phyloP scores from a whole-genome alignment of 2,113 vertebrate species.

The Pomatostomus ruficeps region DNA sequence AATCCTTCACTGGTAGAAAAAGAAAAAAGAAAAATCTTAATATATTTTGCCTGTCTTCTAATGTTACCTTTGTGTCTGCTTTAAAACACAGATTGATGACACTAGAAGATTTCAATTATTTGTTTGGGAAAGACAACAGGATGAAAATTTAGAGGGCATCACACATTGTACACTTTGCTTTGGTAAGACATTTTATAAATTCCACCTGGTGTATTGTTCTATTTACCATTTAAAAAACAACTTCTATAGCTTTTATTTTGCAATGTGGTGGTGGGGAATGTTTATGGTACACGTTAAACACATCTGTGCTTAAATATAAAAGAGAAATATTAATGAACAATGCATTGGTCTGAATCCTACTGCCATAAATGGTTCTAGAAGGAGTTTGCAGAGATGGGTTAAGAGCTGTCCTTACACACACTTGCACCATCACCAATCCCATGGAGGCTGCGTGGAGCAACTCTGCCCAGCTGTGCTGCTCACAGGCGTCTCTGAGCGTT shows the following conservation, averaged over 20 bases:
- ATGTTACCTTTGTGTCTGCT: not conserved
- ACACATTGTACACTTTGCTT: constrained; percentile 79
- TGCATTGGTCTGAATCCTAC: not conserved
- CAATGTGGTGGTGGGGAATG: not conserved
- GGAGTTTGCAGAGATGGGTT: not conserved
- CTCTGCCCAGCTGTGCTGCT: not conserved
- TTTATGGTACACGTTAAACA: not conserved
- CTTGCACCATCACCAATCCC: not conserved
- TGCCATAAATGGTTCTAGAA: not conserved
- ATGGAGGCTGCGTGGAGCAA: not conserved
- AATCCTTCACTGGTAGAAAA: not conserved
- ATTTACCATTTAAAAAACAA: not conserved
- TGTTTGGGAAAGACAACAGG: constrained; percentile 60
- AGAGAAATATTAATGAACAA: not conserved
- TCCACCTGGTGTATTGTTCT: not conserved
- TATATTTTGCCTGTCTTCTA: not conserved
- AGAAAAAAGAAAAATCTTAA: not conserved
- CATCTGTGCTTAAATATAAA: not conserved
- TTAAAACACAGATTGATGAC: constrained; percentile 76
- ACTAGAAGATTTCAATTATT: constrained; percentile 65
- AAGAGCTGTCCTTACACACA: not conserved
- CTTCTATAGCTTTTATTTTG: not conserved
- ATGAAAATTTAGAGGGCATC: constrained; percentile 33
- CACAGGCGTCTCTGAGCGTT: not conserved
- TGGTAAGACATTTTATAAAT: constrained; percentile 66